Percentiles rank a stretch among this genome's conserved stretches.
Conservation (phyloP, 2,888 invertebrate genomes). For the Acrocyrtus sp. region DNA sequence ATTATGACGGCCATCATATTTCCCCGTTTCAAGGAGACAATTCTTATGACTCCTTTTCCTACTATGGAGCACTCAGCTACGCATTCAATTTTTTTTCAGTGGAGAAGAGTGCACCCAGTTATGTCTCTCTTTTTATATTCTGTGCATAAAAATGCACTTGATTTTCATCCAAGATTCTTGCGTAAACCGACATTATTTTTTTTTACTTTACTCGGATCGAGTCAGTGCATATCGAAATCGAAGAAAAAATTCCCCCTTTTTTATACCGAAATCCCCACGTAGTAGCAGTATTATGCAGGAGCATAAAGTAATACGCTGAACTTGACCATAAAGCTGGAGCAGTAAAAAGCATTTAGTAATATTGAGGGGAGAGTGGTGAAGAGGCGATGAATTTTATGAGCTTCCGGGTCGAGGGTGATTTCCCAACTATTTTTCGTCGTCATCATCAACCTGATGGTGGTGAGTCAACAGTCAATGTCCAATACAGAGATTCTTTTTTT, state of each 20-base stretch:
- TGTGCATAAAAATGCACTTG: neutral
- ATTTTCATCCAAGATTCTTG: too few species aligned
- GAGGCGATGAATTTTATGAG: slow-evolving; percentile 48
- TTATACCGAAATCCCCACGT: too few species aligned
- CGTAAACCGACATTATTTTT: too few species aligned
- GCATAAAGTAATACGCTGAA: too few species aligned
- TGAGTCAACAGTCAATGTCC: slow-evolving; percentile 26
- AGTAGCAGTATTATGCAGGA: too few species aligned
- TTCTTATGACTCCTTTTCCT: slow-evolving; percentile 16
- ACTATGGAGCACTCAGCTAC: too few species aligned
- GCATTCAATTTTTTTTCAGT: neutral
- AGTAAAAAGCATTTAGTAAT: neutral
- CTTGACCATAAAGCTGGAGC: slow-evolving; percentile 30
- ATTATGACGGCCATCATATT: slow-evolving; percentile 24
- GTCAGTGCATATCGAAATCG: too few species aligned
- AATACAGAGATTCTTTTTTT: slow-evolving; percentile 1
- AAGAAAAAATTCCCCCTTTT: too few species aligned
- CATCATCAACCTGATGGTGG: slow-evolving; percentile 2
- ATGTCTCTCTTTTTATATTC: neutral
- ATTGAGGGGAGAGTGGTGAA: slow-evolving; percentile 8
- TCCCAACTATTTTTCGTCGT: neutral
- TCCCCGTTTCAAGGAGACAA: neutral
- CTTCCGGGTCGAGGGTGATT: slow-evolving; percentile 46
- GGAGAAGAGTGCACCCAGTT: too few species aligned
- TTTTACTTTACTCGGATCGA: too few species aligned